These are phyloP conservation scores for Dorcus hopei DNA, from an alignment of 2,888 invertebrate species.

Conservation along the genomic window DNA sequence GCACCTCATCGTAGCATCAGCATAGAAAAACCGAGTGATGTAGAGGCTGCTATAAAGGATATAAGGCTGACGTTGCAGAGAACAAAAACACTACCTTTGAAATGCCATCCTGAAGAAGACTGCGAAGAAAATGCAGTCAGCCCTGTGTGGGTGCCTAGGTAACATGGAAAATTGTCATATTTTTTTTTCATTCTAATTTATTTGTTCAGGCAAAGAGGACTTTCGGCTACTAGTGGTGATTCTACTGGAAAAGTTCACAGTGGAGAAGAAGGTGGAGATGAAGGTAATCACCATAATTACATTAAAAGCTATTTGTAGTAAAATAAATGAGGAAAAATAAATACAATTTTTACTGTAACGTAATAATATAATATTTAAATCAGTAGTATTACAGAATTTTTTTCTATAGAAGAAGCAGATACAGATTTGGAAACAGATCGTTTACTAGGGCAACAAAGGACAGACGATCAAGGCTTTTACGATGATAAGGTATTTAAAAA, in stretches of 20 bases:
- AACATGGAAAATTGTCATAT: slow-evolving; percentile 28
- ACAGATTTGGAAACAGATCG: slow-evolving; percentile 98
- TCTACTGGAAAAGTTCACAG: slow-evolving; percentile 66
- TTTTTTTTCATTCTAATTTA: slow-evolving; percentile 27
- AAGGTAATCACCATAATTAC: slow-evolving; percentile 34
- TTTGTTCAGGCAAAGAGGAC: slow-evolving; percentile 56
- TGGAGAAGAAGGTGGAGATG: slow-evolving; percentile 60
- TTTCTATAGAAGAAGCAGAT: slow-evolving; percentile 76
- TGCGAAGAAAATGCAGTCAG: slow-evolving; percentile 55
- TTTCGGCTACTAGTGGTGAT: slow-evolving; percentile 54
- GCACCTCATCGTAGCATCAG: slow-evolving; percentile 63
- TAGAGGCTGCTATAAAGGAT: slow-evolving; percentile 74
- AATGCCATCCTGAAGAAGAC: slow-evolving; percentile 48
- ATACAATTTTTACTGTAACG: not conserved
- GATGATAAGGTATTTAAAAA: slow-evolving; percentile 71
- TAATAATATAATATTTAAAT: too few species aligned
- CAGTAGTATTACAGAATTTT: not conserved
- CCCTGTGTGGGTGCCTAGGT: slow-evolving; percentile 71
- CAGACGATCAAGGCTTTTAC: slow-evolving; percentile 90
- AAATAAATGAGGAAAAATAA: not conserved
- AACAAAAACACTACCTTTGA: slow-evolving; percentile 63
- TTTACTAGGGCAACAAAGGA: slow-evolving; percentile 87
- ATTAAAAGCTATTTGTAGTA: not conserved
- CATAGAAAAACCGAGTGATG: slow-evolving; percentile 42
- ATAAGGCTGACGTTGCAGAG: slow-evolving; percentile 77